These are phyloP conservation scores for Psilopogon haemacephalus DNA, from an alignment of 2,113 vertebrate genomes.

Conservation along the genomic window DNA sequence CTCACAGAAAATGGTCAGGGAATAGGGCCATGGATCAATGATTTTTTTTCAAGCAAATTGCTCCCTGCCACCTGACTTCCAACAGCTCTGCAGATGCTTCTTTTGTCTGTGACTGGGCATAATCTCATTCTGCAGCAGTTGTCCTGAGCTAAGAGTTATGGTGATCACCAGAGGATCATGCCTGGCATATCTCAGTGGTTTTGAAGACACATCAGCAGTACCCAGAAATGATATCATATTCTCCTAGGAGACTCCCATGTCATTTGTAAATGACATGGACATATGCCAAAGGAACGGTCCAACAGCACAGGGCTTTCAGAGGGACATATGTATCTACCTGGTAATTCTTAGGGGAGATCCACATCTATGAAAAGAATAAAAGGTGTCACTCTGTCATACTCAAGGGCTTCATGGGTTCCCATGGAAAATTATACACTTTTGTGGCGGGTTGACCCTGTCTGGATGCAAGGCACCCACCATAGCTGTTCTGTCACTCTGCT, in stretches of 20 bases:
- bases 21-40: slow-evolving; percentile 13
- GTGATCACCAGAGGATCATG: neutral
- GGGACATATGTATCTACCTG: neutral
- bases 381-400: neutral
- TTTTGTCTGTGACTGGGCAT: neutral
- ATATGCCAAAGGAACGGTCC: neutral
- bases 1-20: slow-evolving; percentile 17
- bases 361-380: neutral
- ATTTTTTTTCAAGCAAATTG: neutral
- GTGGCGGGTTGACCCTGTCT: neutral
- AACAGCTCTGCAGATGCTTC: neutral
- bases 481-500: neutral
- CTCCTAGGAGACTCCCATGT: neutral
- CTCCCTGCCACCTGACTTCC: neutral
- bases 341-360: neutral
- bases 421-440: neutral
- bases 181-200: neutral
- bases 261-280: neutral
- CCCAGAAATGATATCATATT: rapidly evolving
- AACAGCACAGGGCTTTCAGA: neutral
- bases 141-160: neutral
- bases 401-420: neutral
- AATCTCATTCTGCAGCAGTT: neutral
- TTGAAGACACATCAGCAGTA: neutral
- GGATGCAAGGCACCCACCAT: neutral